These are phyloP conservation scores for Trinorchestia longiramus DNA, from an alignment of 1,140 invertebrate genomes.

Conservation along the genomic window DNA sequence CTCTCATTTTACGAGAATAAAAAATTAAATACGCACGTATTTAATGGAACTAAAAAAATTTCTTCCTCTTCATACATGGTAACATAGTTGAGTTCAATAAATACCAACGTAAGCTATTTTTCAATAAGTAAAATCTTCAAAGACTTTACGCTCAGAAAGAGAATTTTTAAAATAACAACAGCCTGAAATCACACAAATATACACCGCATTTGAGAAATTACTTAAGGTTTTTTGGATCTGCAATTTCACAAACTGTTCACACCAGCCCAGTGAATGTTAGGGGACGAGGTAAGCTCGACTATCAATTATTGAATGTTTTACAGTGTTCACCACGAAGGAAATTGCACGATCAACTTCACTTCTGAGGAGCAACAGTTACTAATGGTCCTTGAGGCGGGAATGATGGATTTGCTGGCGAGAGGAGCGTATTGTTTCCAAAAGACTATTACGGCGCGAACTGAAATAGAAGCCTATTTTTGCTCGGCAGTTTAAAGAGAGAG, in stretches of 20 bases:
- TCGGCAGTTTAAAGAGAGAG: neutral
- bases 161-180: neutral
- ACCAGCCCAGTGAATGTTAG: neutral
- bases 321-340: neutral
- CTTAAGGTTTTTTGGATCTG: neutral
- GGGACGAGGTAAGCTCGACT: neutral
- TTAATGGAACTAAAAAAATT: no score
- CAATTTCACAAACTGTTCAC: neutral
- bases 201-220: neutral
- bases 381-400: neutral
- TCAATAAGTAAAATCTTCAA: neutral
- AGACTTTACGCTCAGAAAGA: neutral
- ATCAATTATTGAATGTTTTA: slow-evolving; percentile 11
- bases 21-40: no score
- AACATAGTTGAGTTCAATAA: neutral
- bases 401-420: neutral
- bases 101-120: neutral
- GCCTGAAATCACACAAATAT: neutral
- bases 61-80: neutral
- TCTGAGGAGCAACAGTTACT: neutral
- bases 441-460: neutral
- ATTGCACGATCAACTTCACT: slow-evolving; percentile 7
- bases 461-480: neutral
- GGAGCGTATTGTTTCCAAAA: neutral
- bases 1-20: no score